Base-by-base conservation (phyloP, 1,140 invertebrate genomes). In the Formica exsecta region DNA sequence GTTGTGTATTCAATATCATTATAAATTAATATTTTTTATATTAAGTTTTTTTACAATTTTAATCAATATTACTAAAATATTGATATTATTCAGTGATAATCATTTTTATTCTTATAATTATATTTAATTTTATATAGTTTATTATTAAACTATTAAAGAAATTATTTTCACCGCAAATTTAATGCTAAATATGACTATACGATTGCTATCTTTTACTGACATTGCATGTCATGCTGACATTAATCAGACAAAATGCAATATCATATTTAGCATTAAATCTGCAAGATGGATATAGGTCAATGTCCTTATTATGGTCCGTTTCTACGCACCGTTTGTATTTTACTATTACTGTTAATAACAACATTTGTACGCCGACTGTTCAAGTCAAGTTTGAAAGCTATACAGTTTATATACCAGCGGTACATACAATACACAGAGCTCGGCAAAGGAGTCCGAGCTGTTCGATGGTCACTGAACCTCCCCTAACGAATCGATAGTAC, bases 391-490 rank as follows among this genome's bases (percentile, higher is more conserved):
- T 54, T 32, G 19, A 16, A 22, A 54, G 68, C 25, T 59, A 22
- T 38, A 19, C 65, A 25, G 36, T 13, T 29, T 59, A 51, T 51
- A 19, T 51, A 61, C 22, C 68, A 61, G 73, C 16, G 38, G 22
- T 25, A 32, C 25, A 51, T 5, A 81, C 79, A 81, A 81, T 81
- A 36, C 68, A 22, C 68, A 44, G 29, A 32, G 68, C 68, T 22
- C 68, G 79, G 19, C 25, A 8, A 71, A 81, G 66, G n/a, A 74
- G 79, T 61, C 38, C 79, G 79, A 73, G 84, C 51, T 54, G 75
- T 65, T 70, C 86, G 65, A 87, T 90, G 87, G 88, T 89, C 88
- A 89, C 85, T 89, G 88, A 90, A 90, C 88, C 88, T 89, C 85
- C 88, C 76, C 61, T 79, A 79, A 85, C 86, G 85, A 90, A 90